Percentiles rank a stretch among this genome's conserved stretches.
Conservation (phyloP, 1,140 invertebrate species). For the Xylocopa sonorina region DNA sequence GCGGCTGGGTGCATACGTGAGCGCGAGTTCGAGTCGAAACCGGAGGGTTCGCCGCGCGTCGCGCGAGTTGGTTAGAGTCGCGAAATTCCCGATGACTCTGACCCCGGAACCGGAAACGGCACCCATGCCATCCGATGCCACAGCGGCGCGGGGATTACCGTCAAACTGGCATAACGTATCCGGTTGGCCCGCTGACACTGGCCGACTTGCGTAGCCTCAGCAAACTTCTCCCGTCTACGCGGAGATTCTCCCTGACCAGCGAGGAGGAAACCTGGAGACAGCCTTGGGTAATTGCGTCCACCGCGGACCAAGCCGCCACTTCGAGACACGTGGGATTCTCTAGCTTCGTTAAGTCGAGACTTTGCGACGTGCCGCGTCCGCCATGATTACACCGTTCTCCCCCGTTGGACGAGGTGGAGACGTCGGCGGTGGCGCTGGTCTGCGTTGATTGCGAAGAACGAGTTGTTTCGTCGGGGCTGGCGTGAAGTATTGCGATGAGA, state of each 20-base stretch:
- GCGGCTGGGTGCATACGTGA: slow-evolving; percentile 59
- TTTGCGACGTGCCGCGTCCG: background rate
- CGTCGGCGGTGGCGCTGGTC: background rate
- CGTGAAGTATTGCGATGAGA: background rate
- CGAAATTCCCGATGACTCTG: background rate
- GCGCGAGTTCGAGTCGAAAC: slow-evolving; percentile 58
- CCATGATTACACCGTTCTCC: background rate
- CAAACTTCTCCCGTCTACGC: slow-evolving; percentile 68
- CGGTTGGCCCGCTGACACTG: slow-evolving; percentile 27
- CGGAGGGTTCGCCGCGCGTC: slow-evolving; percentile 67
- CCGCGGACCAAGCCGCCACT: background rate
- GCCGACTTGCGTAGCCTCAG: slow-evolving; percentile 15
- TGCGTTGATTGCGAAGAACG: background rate
- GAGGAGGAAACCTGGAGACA: slow-evolving; percentile 50
- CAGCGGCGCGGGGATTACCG: slow-evolving; percentile 66
- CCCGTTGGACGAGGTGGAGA: background rate
- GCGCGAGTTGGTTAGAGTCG: slow-evolving; percentile 64
- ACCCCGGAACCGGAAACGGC: slow-evolving; percentile 42
- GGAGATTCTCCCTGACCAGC: slow-evolving; percentile 67
- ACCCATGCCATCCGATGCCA: no score
- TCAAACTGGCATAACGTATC: slow-evolving; percentile 74
- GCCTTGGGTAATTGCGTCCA: slow-evolving; percentile 64
- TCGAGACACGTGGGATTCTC: slow-evolving; percentile 8
- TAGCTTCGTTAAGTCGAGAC: slow-evolving; percentile 34
- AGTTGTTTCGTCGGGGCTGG: background rate